Evolutionary conservation across 2,888 invertebrate genomes (phyloP), one percentile per base, ranked within the genome.

Genomic region (Limnephilus lunatus): DNA sequence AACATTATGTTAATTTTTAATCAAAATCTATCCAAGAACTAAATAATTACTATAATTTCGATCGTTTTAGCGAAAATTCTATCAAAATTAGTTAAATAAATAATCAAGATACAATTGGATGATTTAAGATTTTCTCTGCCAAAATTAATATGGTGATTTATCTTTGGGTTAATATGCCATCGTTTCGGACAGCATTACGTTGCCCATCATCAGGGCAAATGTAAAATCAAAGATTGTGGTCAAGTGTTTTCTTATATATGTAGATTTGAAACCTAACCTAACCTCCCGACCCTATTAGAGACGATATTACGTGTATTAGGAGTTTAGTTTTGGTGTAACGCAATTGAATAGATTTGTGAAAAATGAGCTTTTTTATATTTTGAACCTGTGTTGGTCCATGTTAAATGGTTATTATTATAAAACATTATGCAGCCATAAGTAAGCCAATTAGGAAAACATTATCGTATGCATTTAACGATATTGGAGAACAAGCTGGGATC

Each of bases 401-500:
- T 48, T 48, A 2, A 48, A 15, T 3, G 3, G 15, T 39, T 39
- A 39, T 39, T 39, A 39, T 88, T 88, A 80, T 88, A 80, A 88
- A 19, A 81, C 88, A 89, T 81, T 89, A 39, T 35, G 81, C 81
- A 39, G 25, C n/a, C 39, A 30, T 39, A 44, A 39, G n/a, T 89
- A 81, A 89, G 81, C 89, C 81, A 89, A 89, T 89, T 89, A 44
- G 14, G 44, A 39, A 30, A 81, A 81, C 89, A 89, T 89, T 81
- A 89, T 81, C 19, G 12, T 81, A 44, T 81, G 39, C 81, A 89
- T 89, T 89, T 19, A 81, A 81, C 44, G 81, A 88, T 88, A 68
- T 88, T 31, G 86, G 86, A 86, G 48, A 86, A 86, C 86, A 86
- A n/a, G 86, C 86, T 86, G 14, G 48, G 48, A 44, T 86, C 48